A percentile compares a stretch with the other conserved stretches of the same genome.
Conservation (phyloP, 2,797 vertebrate species). For the Sorex maritimensis region DNA sequence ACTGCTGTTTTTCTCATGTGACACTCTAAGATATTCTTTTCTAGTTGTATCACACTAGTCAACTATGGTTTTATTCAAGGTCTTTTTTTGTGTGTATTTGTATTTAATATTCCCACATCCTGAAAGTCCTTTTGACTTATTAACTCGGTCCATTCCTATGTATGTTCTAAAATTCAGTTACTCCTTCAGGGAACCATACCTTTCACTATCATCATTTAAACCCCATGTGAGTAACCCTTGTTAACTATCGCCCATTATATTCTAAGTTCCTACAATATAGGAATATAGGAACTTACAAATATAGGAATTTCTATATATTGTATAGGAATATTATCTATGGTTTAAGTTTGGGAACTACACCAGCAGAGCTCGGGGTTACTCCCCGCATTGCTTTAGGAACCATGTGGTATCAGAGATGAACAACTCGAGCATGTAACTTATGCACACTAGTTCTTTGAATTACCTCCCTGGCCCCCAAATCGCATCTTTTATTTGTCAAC, state of each 20-base stretch:
- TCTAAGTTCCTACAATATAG: not conserved
- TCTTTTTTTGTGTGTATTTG: not conserved
- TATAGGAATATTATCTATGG: too few relatives aligned
- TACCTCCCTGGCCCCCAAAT: too few relatives aligned
- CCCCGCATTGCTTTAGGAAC: not conserved
- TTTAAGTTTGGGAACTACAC: too few relatives aligned
- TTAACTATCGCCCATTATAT: not conserved
- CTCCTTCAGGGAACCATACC: not conserved
- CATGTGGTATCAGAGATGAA: too few relatives aligned
- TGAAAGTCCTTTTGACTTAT: not conserved
- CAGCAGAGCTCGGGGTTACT: too few relatives aligned
- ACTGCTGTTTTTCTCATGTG: not conserved
- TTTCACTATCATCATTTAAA: not conserved
- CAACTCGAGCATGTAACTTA: too few relatives aligned
- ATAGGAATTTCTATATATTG: too few relatives aligned
- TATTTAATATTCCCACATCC: not conserved
- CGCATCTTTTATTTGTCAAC: not conserved
- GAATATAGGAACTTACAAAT: not conserved
- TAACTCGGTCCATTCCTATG: not conserved
- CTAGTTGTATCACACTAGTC: not conserved
- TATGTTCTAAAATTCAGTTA: not conserved
- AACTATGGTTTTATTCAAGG: not conserved
- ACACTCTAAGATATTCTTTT: slow-evolving; percentile 10
- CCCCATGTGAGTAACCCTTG: not conserved
- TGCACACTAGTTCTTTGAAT: too few relatives aligned